Conservation (phyloP, 2,888 invertebrate species). For the Julus scandinavius region DNA sequence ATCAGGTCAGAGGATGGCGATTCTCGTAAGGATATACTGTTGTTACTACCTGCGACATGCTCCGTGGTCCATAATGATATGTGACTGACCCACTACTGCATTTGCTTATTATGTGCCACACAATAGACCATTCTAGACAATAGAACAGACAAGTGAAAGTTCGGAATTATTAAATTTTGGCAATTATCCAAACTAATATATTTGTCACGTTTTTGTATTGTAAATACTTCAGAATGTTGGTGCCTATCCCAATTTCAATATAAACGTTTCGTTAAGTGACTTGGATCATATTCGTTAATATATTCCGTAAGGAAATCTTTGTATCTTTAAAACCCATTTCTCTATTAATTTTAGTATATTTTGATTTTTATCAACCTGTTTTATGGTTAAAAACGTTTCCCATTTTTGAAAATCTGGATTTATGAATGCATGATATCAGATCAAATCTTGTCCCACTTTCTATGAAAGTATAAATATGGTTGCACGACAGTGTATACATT, state of each 20-base stretch:
- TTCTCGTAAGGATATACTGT: not conserved
- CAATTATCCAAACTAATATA: not conserved
- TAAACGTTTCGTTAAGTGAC: too few species aligned
- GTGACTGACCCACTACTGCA: conserved; percentile 15
- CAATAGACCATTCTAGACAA: conserved; percentile 6
- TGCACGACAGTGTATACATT: not conserved
- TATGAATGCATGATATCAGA: not conserved
- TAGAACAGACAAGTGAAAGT: not conserved
- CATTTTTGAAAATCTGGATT: not conserved
- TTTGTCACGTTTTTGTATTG: not conserved
- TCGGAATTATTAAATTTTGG: not conserved
- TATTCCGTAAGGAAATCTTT: not conserved
- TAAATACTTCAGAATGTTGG: not conserved
- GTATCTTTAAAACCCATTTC: not conserved
- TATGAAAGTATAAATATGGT: conserved; percentile 7
- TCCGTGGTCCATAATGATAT: conserved; percentile 1
- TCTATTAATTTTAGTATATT: not conserved
- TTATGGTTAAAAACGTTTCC: not conserved
- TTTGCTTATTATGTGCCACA: not conserved
- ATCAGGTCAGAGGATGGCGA: not conserved
- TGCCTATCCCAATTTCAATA: not conserved
- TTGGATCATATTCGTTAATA: too few species aligned
- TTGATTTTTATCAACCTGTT: not conserved
- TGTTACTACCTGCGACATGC: not conserved
- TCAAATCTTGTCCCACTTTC: conserved; percentile 19